These are phyloP conservation scores for Zalophus californianus DNA, from an alignment of 2,797 vertebrate genomes.

Conservation along the genomic window DNA sequence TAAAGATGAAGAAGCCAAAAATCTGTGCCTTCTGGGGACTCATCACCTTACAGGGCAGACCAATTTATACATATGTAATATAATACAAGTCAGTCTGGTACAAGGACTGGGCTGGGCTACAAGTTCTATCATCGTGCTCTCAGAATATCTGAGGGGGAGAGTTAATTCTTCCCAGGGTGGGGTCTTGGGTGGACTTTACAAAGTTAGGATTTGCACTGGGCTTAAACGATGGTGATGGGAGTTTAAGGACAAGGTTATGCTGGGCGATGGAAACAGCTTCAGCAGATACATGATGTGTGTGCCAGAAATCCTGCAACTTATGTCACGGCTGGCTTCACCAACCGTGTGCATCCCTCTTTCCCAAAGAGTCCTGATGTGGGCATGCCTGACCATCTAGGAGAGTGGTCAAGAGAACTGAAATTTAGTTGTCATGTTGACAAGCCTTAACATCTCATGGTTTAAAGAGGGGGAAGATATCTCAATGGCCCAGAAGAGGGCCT, in stretches of 20 bases:
- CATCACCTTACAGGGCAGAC: background rate
- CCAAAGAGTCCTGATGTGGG: background rate
- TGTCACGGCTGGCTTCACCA: background rate
- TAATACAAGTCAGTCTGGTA: background rate
- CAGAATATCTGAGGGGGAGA: background rate
- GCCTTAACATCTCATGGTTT: background rate
- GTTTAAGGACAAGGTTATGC: background rate
- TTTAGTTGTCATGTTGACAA: background rate
- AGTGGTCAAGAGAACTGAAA: background rate
- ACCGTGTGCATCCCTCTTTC: background rate
- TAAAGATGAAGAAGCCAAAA: background rate
- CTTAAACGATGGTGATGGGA: background rate
- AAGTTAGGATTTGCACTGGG: background rate
- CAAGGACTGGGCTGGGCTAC: background rate
- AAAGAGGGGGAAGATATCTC: background rate
- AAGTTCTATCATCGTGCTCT: background rate
- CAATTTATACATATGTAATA: background rate
- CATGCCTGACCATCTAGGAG: accelerated
- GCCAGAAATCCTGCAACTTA: background rate
- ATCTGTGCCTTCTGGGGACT: background rate
- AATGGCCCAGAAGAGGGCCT: background rate
- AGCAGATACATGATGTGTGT: accelerated
- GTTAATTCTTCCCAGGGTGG: background rate
- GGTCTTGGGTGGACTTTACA: background rate
- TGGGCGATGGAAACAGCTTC: background rate